Evolutionary conservation across 2,113 vertebrate species (phyloP).

Genomic region (Otis tarda): DNA sequence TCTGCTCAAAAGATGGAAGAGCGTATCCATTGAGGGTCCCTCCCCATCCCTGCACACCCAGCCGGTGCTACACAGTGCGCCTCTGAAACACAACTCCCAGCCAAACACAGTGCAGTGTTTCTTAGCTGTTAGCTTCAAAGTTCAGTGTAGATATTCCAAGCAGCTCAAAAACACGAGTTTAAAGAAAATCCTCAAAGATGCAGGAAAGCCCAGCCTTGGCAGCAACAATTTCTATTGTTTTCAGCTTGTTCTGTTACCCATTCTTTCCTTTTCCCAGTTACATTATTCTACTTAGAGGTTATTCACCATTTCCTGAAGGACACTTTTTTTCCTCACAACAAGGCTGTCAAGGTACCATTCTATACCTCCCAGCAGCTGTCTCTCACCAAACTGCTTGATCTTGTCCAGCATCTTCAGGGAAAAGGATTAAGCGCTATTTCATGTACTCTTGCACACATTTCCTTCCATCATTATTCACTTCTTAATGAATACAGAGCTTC

Average conservation of each 20-base stretch:
- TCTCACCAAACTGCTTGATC: neutral
- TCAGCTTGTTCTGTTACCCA: neutral
- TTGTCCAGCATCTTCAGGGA: neutral
- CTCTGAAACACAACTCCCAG: neutral
- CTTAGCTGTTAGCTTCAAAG: neutral
- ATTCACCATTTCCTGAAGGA: conserved; percentile 42
- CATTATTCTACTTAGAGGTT: conserved; percentile 8
- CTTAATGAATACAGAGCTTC: neutral
- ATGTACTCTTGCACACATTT: neutral
- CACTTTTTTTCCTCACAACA: neutral
- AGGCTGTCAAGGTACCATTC: neutral
- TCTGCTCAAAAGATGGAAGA: neutral
- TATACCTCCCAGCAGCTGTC: neutral
- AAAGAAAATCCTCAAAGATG: conserved; percentile 14
- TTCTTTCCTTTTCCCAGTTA: conserved; percentile 1
- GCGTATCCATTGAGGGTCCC: neutral
- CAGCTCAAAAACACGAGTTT: neutral
- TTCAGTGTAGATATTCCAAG: neutral
- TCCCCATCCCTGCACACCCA: neutral
- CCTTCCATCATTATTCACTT: neutral
- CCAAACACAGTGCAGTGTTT: neutral
- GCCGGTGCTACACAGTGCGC: fast-evolving
- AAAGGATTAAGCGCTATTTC: neutral
- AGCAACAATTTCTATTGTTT: neutral
- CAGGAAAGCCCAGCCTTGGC: conserved; percentile 8